Evolutionary conservation across 2,797 vertebrate species (phyloP).

Genomic region (Neopelma chrysocephalum): DNA sequence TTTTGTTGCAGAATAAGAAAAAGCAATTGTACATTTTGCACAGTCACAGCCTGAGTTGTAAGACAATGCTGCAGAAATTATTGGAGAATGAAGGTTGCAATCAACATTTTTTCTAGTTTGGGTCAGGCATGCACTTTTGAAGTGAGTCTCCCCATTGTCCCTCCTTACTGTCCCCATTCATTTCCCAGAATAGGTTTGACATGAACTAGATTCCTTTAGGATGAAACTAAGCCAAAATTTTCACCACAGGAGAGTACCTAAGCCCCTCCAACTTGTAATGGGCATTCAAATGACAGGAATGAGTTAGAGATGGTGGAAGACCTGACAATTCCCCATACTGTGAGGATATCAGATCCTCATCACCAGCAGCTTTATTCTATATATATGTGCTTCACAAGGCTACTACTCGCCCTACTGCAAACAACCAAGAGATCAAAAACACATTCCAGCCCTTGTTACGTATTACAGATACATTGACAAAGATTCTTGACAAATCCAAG

Average conservation of each 20-base stretch:
- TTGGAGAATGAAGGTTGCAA: not conserved
- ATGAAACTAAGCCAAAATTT: not conserved
- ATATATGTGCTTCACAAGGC: not conserved
- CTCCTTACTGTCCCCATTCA: not conserved
- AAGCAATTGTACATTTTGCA: not conserved
- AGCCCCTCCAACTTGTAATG: not conserved
- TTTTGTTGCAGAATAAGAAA: not conserved
- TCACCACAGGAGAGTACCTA: not conserved
- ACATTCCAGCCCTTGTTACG: not conserved
- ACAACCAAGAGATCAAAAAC: not conserved
- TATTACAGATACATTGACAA: not conserved
- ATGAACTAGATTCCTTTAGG: not conserved
- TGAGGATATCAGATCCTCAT: not conserved
- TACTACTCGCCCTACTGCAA: not conserved
- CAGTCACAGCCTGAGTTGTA: not conserved
- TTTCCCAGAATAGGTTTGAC: not conserved
- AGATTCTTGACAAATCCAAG: not conserved
- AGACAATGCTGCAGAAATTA: not conserved
- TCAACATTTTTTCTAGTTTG: not conserved
- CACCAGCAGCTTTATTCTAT: not conserved
- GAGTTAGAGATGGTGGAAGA: not conserved
- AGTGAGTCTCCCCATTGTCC: not conserved
- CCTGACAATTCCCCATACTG: not conserved
- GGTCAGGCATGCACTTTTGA: not conserved
- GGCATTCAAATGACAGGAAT: not conserved